Percentiles rank a stretch among this genome's conserved stretches.
phyloP scores from a whole-genome alignment of 2,113 vertebrate species.

The Phrynosoma blainvillii region DNA sequence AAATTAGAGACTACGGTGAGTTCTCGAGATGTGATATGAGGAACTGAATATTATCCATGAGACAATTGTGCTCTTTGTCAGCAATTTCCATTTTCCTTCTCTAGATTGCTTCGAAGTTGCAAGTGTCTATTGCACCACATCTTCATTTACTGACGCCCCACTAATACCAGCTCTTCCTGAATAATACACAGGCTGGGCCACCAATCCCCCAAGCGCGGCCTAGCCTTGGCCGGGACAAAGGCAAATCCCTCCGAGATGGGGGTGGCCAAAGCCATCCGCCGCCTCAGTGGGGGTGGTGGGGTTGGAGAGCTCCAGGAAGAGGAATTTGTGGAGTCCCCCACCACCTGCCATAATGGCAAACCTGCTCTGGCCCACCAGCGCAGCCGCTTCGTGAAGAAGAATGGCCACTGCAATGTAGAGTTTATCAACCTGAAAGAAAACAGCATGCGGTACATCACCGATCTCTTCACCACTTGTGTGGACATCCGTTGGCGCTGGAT shows the following conservation, averaged over 20 bases:
- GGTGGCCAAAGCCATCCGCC: constrained; percentile 68
- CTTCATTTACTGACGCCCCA: background rate
- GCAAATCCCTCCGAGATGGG: constrained; percentile 62
- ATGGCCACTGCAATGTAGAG: constrained; percentile 90
- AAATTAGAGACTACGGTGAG: background rate
- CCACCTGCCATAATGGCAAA: constrained; percentile 66
- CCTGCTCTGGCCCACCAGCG: constrained; percentile 52
- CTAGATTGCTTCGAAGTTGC: background rate
- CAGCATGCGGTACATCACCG: constrained; percentile 89
- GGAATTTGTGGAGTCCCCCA: constrained; percentile 45
- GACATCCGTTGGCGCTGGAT: constrained; percentile 95
- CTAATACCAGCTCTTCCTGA: background rate
- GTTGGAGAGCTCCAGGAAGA: constrained; percentile 34
- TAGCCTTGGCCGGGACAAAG: constrained; percentile 52
- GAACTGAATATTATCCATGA: background rate
- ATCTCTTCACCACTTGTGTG: constrained; percentile 93
- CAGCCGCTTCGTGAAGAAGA: constrained; percentile 90
- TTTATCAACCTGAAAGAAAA: constrained; percentile 91
- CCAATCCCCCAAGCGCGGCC: constrained; percentile 33
- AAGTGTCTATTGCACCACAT: background rate
- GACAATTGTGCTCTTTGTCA: background rate
- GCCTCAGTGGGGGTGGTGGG: constrained; percentile 50
- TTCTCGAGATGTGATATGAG: background rate
- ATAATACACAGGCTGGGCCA: constrained; percentile 5
- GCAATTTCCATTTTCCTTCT: background rate